Conservation (phyloP, 2,797 vertebrate species). For the Spinibarbus caldwelli region DNA sequence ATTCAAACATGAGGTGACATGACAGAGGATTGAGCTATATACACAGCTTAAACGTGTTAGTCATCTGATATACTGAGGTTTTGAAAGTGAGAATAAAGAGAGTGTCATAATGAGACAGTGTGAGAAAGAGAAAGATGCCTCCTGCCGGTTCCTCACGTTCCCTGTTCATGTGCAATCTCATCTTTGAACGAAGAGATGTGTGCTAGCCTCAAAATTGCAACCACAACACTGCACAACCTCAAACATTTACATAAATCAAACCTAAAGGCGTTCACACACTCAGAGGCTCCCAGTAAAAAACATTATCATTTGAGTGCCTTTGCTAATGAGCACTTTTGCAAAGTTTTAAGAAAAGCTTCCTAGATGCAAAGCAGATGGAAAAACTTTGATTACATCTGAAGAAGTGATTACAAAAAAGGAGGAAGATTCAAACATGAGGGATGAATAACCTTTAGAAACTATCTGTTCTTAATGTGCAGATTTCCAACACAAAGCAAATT, state of each 20-base stretch:
- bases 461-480: conserved; percentile 32
- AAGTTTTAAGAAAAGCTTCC: conserved; percentile 37
- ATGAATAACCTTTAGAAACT: conserved; percentile 38
- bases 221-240: not conserved
- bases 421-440: conserved; percentile 38
- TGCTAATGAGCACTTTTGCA: conserved; percentile 32
- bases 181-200: not conserved
- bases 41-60: conserved; percentile 41
- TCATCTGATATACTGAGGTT: conserved; percentile 47
- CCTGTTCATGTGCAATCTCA: not conserved
- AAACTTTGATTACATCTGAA: conserved; percentile 44
- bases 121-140: conserved; percentile 5
- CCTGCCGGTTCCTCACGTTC: not conserved
- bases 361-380: conserved; percentile 38
- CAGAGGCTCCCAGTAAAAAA: not conserved
- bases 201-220: not conserved
- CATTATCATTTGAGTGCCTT: conserved; percentile 11
- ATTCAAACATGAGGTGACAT: conserved; percentile 59
- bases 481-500: conserved; percentile 37
- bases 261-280: conserved; percentile 16
- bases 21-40: conserved; percentile 51
- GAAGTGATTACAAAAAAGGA: conserved; percentile 35
- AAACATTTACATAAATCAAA: conserved; percentile 37
- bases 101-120: not conserved
- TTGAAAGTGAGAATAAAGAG: conserved; percentile 21